Percentiles rank a stretch among this genome's conserved stretches.
phyloP scores from a whole-genome alignment of 2,113 vertebrate species.

The Paramormyrops kingsleyae region DNA sequence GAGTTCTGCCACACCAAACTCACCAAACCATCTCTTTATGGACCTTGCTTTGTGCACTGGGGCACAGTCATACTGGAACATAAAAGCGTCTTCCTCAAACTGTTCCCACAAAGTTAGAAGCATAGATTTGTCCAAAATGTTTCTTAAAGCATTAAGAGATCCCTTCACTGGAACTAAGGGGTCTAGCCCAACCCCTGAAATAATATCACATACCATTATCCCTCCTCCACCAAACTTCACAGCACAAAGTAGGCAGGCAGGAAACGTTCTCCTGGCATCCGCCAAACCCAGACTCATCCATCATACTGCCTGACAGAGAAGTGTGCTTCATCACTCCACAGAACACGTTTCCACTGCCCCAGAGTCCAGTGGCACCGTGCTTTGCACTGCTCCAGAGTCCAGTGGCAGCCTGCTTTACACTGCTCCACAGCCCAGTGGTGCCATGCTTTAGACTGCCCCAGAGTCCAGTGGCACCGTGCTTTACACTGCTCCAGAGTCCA shows the following conservation, averaged over 20 bases:
- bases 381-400: too few species aligned
- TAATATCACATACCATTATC: background rate
- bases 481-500: background rate
- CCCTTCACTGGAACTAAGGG: background rate
- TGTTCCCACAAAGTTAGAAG: background rate
- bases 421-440: too few species aligned
- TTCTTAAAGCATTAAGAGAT: background rate
- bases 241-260: background rate
- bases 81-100: background rate
- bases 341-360: background rate
- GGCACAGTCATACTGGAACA: too few species aligned
- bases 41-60: too few species aligned
- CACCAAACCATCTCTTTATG: background rate
- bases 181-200: background rate
- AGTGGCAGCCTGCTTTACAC: too few species aligned
- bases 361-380: too few species aligned
- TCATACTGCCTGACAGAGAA: background rate
- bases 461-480: too few species aligned
- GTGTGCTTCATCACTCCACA: background rate
- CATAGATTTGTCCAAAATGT: background rate
- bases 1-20: background rate
- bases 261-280: background rate
- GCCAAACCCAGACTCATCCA: background rate
- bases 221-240: background rate
- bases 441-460: too few species aligned